phyloP scores from a whole-genome alignment of 2,797 vertebrate genomes.

The Coilia nasus region DNA sequence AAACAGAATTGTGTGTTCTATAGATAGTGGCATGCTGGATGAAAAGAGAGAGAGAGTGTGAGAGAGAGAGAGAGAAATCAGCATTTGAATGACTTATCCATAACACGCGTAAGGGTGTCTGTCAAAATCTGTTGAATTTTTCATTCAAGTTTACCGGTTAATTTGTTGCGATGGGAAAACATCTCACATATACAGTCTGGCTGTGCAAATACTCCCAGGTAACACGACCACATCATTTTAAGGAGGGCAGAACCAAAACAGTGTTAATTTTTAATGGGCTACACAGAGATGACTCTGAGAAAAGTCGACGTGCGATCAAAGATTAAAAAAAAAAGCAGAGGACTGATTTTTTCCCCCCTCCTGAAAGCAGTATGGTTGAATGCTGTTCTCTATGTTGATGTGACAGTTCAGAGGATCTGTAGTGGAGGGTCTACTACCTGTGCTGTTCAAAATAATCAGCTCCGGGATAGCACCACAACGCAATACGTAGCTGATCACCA shows the following conservation, averaged over 20 bases:
- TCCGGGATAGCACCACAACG: too few relatives aligned
- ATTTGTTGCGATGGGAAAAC: background rate
- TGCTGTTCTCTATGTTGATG: too few relatives aligned
- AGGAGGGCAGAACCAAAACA: background rate
- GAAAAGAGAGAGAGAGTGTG: background rate
- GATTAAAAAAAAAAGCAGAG: background rate
- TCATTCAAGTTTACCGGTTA: background rate
- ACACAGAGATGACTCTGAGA: background rate
- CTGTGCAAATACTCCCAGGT: background rate
- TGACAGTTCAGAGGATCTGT: too few relatives aligned
- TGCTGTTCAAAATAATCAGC: too few relatives aligned
- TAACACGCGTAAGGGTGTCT: background rate
- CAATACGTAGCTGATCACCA: background rate
- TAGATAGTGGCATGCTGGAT: background rate
- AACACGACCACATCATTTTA: background rate
- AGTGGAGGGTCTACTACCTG: too few relatives aligned
- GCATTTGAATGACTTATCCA: slow-evolving; percentile 3
- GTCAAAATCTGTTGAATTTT: background rate
- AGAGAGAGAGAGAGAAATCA: background rate
- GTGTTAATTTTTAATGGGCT: background rate
- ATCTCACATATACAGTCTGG: background rate
- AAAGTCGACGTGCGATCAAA: background rate
- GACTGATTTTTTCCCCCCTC: background rate
- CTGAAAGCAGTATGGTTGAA: background rate
- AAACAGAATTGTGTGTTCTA: background rate